Evolutionary conservation across 1,140 invertebrate species (phyloP).

Genomic region (Diorhabda elongata): DNA sequence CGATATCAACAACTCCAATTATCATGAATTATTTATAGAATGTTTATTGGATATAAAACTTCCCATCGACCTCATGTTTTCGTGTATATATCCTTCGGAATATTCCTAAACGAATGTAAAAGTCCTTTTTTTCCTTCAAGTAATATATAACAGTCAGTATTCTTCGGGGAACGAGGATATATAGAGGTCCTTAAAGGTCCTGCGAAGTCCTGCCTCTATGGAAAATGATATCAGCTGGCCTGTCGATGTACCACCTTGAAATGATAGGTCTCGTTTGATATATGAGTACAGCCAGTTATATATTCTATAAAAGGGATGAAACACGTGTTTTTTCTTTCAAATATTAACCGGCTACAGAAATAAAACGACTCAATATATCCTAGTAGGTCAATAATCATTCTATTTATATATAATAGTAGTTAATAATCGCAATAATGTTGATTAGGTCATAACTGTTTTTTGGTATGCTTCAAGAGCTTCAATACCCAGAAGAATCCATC

Average conservation of each 20-base stretch:
- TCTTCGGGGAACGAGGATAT: constrained; percentile 20
- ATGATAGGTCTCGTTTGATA: constrained; percentile 39
- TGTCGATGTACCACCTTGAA: constrained; percentile 33
- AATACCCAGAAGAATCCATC: no score
- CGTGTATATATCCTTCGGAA: constrained; percentile 22
- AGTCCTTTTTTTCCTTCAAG: neutral
- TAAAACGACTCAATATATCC: no score
- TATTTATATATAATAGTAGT: no score
- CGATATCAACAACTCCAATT: no score
- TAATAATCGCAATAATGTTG: no score
- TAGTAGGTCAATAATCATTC: no score
- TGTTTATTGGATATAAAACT: constrained; percentile 13
- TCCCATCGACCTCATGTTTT: constrained; percentile 13
- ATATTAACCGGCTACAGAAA: no score
- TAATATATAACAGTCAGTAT: constrained; percentile 1
- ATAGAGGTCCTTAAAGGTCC: neutral
- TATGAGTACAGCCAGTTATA: constrained; percentile 35
- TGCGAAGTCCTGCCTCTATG: constrained; percentile 13
- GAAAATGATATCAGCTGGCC: constrained; percentile 9
- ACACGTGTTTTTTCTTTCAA: no score
- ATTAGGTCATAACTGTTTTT: no score
- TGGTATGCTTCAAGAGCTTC: no score
- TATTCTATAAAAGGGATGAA: constrained; percentile 29
- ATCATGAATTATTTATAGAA: neutral
- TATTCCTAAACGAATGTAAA: constrained; percentile 8